Evolutionary conservation across 2,797 vertebrate genomes (phyloP), one percentile per base, ranked within the genome.

Genomic region (Notoglanidium macrostoma): DNA sequence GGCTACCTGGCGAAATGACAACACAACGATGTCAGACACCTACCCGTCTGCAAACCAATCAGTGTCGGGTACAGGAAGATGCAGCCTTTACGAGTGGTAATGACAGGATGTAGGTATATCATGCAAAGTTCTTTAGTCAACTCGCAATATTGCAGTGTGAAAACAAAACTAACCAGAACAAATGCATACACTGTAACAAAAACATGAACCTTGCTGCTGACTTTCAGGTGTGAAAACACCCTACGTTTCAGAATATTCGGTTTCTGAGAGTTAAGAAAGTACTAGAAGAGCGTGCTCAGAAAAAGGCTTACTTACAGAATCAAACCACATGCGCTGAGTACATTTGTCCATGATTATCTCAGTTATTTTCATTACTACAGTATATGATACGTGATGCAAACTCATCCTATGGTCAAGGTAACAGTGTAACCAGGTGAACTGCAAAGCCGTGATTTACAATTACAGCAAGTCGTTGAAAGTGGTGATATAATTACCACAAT

Each of bases 401-500:
- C 11, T n/a, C 23, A 46, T 32, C 19, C 46, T 23, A 12, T 7
- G n/a, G n/a, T 32, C 46, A 70, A 35, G 46, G 61, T 68, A 26
- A 70, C 46, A 35, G 10, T 35, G 21, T 8, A 73, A 72, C 32
- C 21, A 70, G 54, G 21, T 70, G 83, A 88, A 72, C 59, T 76
- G 81, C 17, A 54, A 54, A 68, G 63, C 76, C 32, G 32, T 35
- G 67, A 84, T 76, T 44, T 76, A 32, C 46, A 78, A 21, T 35
- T 14, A 49, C 9, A 70, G 63, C 73, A 68, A 54, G 44, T 87
- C 23, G 21, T 23, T 57, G 80, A 84, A 68, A 0, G 59, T 40
- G n/a, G 12, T 84, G 82, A 84, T 87, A 49, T 79, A 84, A 72
- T 51, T 68, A 32, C 83, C 32, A 29, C 44, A 85, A 72, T 80